Evolutionary conservation across 2,113 vertebrate species (phyloP), one percentile per base, ranked within the genome.

Genomic region (Sisor rabdophorus): DNA sequence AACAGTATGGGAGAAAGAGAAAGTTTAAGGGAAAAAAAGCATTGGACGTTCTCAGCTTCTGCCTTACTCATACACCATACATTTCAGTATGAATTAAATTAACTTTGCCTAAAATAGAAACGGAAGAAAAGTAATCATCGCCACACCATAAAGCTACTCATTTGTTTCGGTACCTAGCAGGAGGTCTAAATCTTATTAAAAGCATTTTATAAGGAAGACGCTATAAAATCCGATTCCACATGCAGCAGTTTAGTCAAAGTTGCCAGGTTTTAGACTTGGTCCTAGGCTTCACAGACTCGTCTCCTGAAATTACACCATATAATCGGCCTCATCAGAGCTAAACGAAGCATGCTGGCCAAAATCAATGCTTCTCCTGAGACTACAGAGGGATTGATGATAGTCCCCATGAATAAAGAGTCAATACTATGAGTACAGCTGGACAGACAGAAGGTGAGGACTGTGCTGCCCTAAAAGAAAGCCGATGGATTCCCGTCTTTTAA

Each of bases 241-340:
- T 40, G 53, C n/a, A 28, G 60, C 7, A 13, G 50, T 44, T 28
- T 28, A 17, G 17, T 65, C 2, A 17, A 30, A 44, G 50, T 56
- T 17, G n/a, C 30, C 73, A 56, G 28, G 55, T 84, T 86, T 85
- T 82, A 82, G 80, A 61, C 75, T 71, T 84, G 82, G 85, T 83
- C 72, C 82, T 85, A 83, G 86, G 85, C 86, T 85, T 24, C 75
- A 85, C 71, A 79, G 85, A 86, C 82, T 82, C 85, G 85, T 87
- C 90, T 86, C 79, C 83, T 86, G 86, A 82, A 89, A 90, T 87
- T 87, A 87, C 87, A 89, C 83, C 86, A 86, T 86, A 82, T 86
- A 87, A 90, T 88, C 87, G 85, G 89, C 85, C 85, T 89, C 84
- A 89, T 92, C 90, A 89, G 88, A 88, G 85, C 84, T 89, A 90